These are phyloP conservation scores for Melierax canorus DNA, from an alignment of 2,113 vertebrate species.

Conservation along the genomic window DNA sequence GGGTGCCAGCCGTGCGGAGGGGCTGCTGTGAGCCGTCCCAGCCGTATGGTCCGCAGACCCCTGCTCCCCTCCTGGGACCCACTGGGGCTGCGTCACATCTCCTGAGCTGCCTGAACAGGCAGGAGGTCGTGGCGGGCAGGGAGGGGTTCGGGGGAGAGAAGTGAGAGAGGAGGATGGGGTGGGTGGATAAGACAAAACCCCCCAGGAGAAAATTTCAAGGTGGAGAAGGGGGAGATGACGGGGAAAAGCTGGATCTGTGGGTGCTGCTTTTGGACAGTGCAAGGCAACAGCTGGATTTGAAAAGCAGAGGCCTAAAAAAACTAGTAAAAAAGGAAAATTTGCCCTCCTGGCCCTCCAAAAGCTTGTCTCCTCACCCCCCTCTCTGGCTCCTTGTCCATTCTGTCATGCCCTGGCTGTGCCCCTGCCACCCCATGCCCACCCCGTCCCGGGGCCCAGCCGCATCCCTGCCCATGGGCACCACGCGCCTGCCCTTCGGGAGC, in stretches of 20 bases:
- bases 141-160: background rate
- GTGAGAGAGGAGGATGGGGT: background rate
- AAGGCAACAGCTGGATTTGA: background rate
- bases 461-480: background rate
- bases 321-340: background rate
- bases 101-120: background rate
- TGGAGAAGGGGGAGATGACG: rapidly evolving
- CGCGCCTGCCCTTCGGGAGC: rapidly evolving
- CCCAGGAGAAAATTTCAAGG: background rate
- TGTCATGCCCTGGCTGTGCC: background rate
- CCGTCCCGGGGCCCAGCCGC: background rate
- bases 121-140: background rate
- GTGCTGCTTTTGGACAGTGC: too few relatives aligned
- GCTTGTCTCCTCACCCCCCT: background rate
- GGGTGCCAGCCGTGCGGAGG: too few relatives aligned
- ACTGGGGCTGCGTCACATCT: rapidly evolving
- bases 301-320: background rate
- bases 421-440: background rate
- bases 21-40: too few relatives aligned
- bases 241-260: background rate
- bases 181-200: background rate
- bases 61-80: background rate
- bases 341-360: rapidly evolving
- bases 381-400: background rate
- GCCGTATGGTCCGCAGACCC: too few relatives aligned